Percentiles rank a stretch among this genome's conserved stretches.
Conservation (phyloP, 1,140 invertebrate genomes). For the Bombus soroeensis region DNA sequence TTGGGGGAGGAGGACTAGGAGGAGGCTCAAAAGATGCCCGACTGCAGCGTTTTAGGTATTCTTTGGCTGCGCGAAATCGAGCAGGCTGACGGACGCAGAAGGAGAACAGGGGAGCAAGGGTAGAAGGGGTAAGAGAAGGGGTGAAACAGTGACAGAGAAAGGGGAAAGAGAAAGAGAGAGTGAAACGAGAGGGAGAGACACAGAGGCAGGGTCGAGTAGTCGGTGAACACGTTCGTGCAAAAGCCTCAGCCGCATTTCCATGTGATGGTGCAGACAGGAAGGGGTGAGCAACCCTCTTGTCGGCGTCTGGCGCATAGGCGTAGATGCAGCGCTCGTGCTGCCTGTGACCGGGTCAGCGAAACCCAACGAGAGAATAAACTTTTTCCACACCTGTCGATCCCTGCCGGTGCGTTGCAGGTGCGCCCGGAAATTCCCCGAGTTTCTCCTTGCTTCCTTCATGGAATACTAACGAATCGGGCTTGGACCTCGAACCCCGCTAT, state of each 20-base stretch:
- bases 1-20: background rate
- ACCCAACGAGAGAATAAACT: conserved; percentile 59
- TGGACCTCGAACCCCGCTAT: background rate
- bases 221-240: conserved; percentile 61
- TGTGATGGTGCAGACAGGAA: conserved; percentile 79
- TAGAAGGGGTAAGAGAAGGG: background rate
- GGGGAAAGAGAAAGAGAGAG: background rate
- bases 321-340: conserved; percentile 64
- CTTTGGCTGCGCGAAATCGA: conserved; percentile 49
- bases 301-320: conserved; percentile 77
- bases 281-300: conserved; percentile 77
- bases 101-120: background rate
- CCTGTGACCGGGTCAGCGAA: conserved; percentile 75
- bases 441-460: background rate
- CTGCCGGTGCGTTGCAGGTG: conserved; percentile 42
- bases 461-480: conserved; percentile 13
- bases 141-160: background rate
- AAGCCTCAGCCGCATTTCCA: conserved; percentile 71
- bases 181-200: conserved; percentile 48
- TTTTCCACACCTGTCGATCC: conserved; percentile 71
- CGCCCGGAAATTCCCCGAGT: conserved; percentile 11
- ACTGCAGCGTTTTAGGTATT: conserved; percentile 58
- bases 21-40: conserved; percentile 44
- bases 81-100: background rate
- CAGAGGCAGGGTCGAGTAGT: conserved; percentile 40